Percentiles rank a stretch among this genome's conserved stretches.
phyloP scores from a whole-genome alignment of 2,888 invertebrate genomes.

The Cactoblastis cactorum region DNA sequence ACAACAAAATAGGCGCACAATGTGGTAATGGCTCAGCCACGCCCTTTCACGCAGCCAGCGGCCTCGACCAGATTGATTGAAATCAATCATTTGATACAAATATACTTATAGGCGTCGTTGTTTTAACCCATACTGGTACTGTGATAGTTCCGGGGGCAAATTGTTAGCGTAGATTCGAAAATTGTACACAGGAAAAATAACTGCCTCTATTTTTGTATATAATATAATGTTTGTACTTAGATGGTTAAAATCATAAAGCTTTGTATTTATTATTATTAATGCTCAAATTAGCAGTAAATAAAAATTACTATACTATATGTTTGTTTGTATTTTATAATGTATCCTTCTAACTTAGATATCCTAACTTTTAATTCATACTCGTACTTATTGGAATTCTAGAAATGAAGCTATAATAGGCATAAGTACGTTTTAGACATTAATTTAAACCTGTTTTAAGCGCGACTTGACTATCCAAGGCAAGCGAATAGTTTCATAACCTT shows the following conservation, averaged over 20 bases:
- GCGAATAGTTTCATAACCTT: constrained; percentile 1
- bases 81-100: neutral
- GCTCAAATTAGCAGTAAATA: too few species aligned
- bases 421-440: too few species aligned
- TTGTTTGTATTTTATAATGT: too few species aligned
- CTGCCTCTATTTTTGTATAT: too few species aligned
- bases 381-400: too few species aligned
- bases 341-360: too few species aligned
- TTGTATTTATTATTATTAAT: too few species aligned
- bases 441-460: constrained; percentile 1
- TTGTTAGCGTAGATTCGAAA: neutral
- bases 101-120: neutral
- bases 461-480: constrained; percentile 2
- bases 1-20: constrained; percentile 25
- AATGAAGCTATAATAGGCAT: too few species aligned
- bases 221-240: too few species aligned
- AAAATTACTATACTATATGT: too few species aligned
- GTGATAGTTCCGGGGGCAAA: neutral
- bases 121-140: neutral
- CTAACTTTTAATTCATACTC: neutral
- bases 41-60: constrained; percentile 39
- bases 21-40: constrained; percentile 35
- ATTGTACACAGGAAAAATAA: too few species aligned
- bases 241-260: too few species aligned
- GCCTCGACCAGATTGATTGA: constrained; percentile 7